Conservation (phyloP, 2,888 invertebrate genomes). For the Dicycla oo region DNA sequence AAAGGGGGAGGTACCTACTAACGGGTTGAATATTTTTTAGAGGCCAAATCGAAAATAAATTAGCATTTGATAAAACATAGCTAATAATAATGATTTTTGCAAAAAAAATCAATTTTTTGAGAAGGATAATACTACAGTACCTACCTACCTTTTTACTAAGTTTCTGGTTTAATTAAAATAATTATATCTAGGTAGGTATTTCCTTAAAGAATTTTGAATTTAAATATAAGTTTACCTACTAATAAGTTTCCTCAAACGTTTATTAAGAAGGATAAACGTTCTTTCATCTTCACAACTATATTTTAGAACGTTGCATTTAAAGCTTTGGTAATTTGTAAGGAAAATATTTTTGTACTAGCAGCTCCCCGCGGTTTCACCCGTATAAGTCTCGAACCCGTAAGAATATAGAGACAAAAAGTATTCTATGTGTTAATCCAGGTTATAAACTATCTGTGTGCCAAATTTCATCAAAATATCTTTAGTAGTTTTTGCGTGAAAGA, state of each 20-base stretch:
- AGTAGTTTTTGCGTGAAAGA: too few relatives aligned
- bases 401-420: too few relatives aligned
- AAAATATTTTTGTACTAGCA: background rate
- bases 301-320: background rate
- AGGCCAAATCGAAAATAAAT: conserved; percentile 4
- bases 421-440: too few relatives aligned
- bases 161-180: background rate
- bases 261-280: conserved; percentile 14
- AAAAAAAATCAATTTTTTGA: background rate
- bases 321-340: background rate
- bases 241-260: conserved; percentile 40
- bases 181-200: conserved; percentile 1
- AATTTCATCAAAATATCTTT: too few relatives aligned
- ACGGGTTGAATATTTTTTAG: conserved; percentile 4
- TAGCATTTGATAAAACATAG: conserved; percentile 19
- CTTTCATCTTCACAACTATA: too few relatives aligned
- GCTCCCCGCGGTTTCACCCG: too few relatives aligned
- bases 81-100: background rate
- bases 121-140: background rate
- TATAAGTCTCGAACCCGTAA: too few relatives aligned
- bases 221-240: background rate
- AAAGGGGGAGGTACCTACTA: background rate
- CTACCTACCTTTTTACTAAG: background rate
- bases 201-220: conserved; percentile 3
- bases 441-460: too few relatives aligned